Base-by-base conservation (phyloP, 2,797 vertebrate genomes). In the Smutsia temminckii region DNA sequence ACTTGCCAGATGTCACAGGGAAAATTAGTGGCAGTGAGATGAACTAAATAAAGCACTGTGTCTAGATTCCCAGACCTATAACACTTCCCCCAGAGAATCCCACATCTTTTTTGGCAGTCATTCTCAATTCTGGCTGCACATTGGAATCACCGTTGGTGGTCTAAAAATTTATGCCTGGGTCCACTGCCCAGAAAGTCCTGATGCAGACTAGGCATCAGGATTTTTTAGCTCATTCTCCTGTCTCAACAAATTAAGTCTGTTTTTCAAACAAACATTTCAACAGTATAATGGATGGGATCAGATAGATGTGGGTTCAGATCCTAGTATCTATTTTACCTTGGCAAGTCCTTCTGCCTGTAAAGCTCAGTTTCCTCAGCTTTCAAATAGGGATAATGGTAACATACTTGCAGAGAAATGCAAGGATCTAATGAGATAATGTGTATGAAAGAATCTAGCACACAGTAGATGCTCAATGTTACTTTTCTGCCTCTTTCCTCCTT, bases 221-320 rank as follows among this genome's bases (percentile, higher is more conserved):
- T 63, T 93, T 92, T 78, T 78, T 68, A 66, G 75, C 14, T 46
- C 23, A 74, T 92, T 79, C 49, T 59, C 14, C 32, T 92, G 9
- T 1, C 29, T 71, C 32, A 53, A 63, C 93, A 78, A 78, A 85
- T 57, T 95, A 91, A 40, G 40, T 89, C 20, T 4, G 0, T 49
- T 90, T 91, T 95, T 77, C 51, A 59, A 72, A 66, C 17, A 90
- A 64, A 69, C 16, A 89, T 69, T 63, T 79, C 69, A 96, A 59
- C 8, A 37, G 14, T 23, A 84, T 6, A 83, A 13, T 86, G n/a
- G 10, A 79, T 75, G n/a, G 16, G 9, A 49, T 85, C 20, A 77
- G 12, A 72, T 10, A 63, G 3, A 78, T 13, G 9, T 89, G 46
- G 14, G 42, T 40, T 95, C 42, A 89, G 89, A 57, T 74, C 25